A percentile compares a stretch with the other conserved stretches of the same genome.
phyloP scores from a whole-genome alignment of 2,113 vertebrate species.

The Centropus bengalensis region DNA sequence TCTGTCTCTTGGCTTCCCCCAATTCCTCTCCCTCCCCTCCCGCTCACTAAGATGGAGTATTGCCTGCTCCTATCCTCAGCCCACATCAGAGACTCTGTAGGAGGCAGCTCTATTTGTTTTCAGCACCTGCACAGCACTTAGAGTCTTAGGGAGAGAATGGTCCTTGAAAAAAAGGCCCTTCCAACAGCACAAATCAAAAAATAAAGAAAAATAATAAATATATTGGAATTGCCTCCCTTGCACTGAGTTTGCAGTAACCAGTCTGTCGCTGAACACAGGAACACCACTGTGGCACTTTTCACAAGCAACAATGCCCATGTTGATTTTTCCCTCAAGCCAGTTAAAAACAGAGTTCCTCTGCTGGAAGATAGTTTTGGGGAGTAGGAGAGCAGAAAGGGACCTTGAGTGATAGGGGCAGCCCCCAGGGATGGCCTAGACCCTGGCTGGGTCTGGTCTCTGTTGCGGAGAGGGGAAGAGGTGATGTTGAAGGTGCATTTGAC shows the following conservation, averaged over 20 bases:
- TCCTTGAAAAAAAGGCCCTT: neutral
- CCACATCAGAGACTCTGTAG: neutral
- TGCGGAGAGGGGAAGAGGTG: neutral
- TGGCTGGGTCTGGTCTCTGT: neutral
- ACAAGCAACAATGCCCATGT: neutral
- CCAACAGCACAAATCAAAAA: neutral
- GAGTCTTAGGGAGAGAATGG: neutral
- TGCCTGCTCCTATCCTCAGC: neutral
- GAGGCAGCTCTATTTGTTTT: neutral
- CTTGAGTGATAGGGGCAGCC: neutral
- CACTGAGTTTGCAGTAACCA: neutral
- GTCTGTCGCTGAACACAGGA: accelerated
- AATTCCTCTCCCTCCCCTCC: neutral
- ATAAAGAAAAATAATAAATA: neutral
- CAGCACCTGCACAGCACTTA: accelerated
- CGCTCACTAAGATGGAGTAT: accelerated
- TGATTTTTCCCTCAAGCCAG: neutral
- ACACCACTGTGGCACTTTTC: neutral
- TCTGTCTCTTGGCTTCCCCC: neutral
- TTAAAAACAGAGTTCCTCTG: neutral
- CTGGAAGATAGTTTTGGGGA: neutral
- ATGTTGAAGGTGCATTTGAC: neutral
- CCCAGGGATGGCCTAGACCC: neutral
- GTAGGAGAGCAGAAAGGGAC: neutral
- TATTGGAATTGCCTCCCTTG: neutral